These are phyloP conservation scores for Aphelinus certus DNA, from an alignment of 1,140 invertebrate species.

Conservation along the genomic window DNA sequence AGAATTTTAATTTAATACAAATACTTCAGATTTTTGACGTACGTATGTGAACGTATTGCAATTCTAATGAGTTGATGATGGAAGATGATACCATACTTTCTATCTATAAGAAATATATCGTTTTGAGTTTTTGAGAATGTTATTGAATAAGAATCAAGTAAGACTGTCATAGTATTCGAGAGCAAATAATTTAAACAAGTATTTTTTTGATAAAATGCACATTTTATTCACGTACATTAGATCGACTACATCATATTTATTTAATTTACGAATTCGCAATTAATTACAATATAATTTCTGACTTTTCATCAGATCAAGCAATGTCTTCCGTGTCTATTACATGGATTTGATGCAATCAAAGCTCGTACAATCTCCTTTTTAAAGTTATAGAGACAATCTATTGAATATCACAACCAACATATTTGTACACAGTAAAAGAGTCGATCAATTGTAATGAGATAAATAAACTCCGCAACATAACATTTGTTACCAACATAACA, in stretches of 20 bases:
- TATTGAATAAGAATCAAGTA: no score
- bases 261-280: slow-evolving; percentile 21
- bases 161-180: no score
- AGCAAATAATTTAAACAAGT: neutral
- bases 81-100: no score
- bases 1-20: no score
- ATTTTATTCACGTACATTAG: slow-evolving; percentile 37
- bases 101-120: no score
- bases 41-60: no score
- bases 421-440: slow-evolving; percentile 7
- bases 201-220: slow-evolving; percentile 37
- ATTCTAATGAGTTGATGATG: no score
- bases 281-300: no score
- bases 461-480: slow-evolving; percentile 13
- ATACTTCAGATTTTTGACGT: no score
- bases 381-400: neutral
- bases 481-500: neutral
- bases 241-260: slow-evolving; percentile 30
- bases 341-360: slow-evolving; percentile 22
- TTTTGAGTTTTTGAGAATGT: no score
- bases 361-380: slow-evolving; percentile 15
- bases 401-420: slow-evolving; percentile 6
- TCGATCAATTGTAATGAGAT: slow-evolving; percentile 1
- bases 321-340: slow-evolving; percentile 12
- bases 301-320: neutral